Evolutionary conservation across 64 coral and sea anemone species (phyloP).

Genomic region (Hydrozoanthus tunicans): DNA sequence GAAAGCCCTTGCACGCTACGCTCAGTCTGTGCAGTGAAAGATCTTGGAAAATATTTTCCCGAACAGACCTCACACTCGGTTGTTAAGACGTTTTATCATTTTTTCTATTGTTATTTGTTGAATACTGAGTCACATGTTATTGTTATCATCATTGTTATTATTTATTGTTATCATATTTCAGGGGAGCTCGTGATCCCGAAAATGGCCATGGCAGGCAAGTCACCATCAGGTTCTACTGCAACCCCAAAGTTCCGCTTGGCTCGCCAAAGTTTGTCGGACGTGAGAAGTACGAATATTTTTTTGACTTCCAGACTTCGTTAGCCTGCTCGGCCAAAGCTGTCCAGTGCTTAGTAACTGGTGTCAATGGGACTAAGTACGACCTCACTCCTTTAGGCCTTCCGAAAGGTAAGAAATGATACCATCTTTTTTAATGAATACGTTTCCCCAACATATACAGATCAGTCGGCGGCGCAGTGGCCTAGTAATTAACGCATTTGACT

Average conservation of each 20-base stretch:
- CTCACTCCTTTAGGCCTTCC: conserved; percentile 71
- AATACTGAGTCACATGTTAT: not conserved
- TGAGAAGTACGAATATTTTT: conserved; percentile 67
- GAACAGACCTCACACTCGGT: not conserved
- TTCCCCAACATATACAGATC: too few species aligned
- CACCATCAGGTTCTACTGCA: conserved; percentile 82
- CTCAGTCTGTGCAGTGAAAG: too few species aligned
- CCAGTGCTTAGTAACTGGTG: conserved; percentile 61
- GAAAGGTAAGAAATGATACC: conserved; percentile 32
- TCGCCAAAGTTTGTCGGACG: conserved; percentile 57
- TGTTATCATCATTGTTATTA: not conserved
- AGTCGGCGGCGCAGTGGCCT: too few species aligned
- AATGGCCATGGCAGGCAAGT: conserved; percentile 56
- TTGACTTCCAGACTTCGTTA: conserved; percentile 87
- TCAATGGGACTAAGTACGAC: conserved; percentile 62
- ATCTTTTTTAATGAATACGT: too few species aligned
- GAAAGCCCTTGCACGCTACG: too few species aligned
- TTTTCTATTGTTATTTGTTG: not conserved
- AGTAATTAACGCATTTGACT: too few species aligned
- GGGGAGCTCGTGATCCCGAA: conserved; percentile 54
- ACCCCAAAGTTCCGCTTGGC: conserved; percentile 63
- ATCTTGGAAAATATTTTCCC: not conserved
- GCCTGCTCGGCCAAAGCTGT: conserved; percentile 74
- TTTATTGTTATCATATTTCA: conserved; percentile 1
- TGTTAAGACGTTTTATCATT: not conserved